phyloP scores from a whole-genome alignment of 2,797 vertebrate species.

The Staurois parvus region DNA sequence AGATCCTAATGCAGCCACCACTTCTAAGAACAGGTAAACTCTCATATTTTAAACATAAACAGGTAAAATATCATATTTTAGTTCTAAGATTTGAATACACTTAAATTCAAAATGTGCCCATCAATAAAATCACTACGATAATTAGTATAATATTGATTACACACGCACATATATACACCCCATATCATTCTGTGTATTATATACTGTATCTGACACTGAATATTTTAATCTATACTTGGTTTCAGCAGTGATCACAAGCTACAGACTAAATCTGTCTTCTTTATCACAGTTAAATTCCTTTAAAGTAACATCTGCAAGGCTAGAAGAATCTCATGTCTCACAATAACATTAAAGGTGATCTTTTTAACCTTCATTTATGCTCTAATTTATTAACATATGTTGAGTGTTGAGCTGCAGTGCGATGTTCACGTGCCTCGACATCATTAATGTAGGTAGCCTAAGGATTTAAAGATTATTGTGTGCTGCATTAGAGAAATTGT shows the following conservation, averaged over 20 bases:
- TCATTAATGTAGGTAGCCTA: slow-evolving; percentile 72
- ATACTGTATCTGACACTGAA: neutral
- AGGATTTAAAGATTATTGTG: slow-evolving; percentile 77
- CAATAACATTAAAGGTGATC: slow-evolving; percentile 68
- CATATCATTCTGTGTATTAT: neutral
- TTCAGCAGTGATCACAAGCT: neutral
- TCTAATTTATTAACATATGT: slow-evolving; percentile 73
- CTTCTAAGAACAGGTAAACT: too few species aligned
- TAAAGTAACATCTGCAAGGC: slow-evolving; percentile 42
- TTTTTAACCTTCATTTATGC: slow-evolving; percentile 74
- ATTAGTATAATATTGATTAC: too few species aligned
- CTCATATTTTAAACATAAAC: too few species aligned
- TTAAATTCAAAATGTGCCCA: too few species aligned
- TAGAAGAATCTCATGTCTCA: slow-evolving; percentile 41
- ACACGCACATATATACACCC: neutral
- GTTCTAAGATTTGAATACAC: too few species aligned
- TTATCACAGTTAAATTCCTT: neutral
- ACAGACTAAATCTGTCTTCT: neutral
- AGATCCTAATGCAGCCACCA: too few species aligned
- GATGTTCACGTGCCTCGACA: slow-evolving; percentile 67
- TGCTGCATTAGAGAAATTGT: slow-evolving; percentile 71
- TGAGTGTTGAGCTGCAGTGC: slow-evolving; percentile 68
- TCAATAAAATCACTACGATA: too few species aligned
- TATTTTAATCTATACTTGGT: neutral
- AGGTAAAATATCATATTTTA: too few species aligned